A percentile compares a stretch with the other conserved stretches of the same genome.
Conservation (phyloP, 2,888 invertebrate genomes). For the Drosophila fulvimacula region DNA sequence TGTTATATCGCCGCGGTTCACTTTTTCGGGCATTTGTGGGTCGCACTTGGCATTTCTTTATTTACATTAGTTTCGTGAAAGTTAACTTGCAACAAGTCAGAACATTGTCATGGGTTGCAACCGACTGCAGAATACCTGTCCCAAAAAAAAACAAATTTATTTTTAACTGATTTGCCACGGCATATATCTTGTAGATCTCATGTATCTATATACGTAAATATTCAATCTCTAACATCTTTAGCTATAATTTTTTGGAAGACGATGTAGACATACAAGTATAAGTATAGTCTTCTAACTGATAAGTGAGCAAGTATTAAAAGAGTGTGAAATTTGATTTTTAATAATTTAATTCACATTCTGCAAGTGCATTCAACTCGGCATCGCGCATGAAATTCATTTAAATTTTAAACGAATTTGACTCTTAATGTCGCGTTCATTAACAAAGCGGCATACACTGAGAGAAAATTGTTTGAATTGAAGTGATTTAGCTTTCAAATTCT, state of each 20-base stretch:
- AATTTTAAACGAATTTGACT: slow-evolving; percentile 45
- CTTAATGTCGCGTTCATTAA: slow-evolving; percentile 44
- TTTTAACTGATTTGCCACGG: no score
- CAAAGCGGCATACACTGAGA: slow-evolving; percentile 17
- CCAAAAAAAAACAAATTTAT: background rate
- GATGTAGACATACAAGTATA: no score
- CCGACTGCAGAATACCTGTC: background rate
- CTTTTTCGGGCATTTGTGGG: slow-evolving; percentile 57
- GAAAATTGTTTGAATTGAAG: background rate
- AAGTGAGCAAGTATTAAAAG: slow-evolving; percentile 17
- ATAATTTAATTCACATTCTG: slow-evolving; percentile 18
- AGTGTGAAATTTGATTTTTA: slow-evolving; percentile 21
- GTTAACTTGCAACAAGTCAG: slow-evolving; percentile 48
- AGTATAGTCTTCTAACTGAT: background rate
- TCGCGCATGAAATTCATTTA: slow-evolving; percentile 38
- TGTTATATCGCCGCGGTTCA: slow-evolving; percentile 35
- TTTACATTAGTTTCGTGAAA: slow-evolving; percentile 36
- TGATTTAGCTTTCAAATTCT: background rate
- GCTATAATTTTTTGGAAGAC: no score
- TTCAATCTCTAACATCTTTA: background rate
- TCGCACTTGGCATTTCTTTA: slow-evolving; percentile 58
- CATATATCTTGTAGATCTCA: no score
- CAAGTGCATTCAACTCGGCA: slow-evolving; percentile 56
- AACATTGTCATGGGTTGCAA: background rate
- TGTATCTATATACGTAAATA: no score